These are phyloP conservation scores for Anarrhichthys ocellatus DNA, from an alignment of 2,113 vertebrate species.

Conservation along the genomic window DNA sequence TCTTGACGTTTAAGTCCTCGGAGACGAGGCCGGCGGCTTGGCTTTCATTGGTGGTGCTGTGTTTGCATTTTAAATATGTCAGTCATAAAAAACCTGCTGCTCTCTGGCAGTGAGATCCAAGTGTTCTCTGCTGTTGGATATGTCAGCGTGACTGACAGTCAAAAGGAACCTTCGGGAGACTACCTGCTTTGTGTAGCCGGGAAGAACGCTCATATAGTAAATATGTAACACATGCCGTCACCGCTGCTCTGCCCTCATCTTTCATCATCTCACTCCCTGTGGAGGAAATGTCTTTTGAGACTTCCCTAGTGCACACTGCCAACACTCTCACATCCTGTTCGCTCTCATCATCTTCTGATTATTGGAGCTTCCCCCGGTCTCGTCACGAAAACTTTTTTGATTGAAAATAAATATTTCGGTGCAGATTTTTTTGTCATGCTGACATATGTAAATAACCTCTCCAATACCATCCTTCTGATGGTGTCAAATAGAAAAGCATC, in stretches of 20 bases:
- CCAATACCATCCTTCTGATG: neutral
- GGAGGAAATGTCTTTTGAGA: constrained; percentile 20
- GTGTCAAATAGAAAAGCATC: neutral
- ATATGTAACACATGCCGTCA: constrained; percentile 8
- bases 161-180: constrained; percentile 11
- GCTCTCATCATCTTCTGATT: constrained; percentile 10
- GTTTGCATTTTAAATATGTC: constrained; percentile 1
- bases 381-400: neutral
- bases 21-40: neutral
- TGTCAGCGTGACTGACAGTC: constrained; percentile 47
- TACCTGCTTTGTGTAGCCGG: constrained; percentile 20
- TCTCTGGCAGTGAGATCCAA: constrained; percentile 8
- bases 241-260: constrained; percentile 6
- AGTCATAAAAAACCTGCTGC: neutral
- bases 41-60: too few relatives aligned
- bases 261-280: constrained; percentile 15
- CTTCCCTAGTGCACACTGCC: neutral
- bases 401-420: neutral
- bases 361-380: neutral
- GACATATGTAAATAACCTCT: constrained; percentile 7
- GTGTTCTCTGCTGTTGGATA: constrained; percentile 24
- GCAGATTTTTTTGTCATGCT: neutral
- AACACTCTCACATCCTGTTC: neutral
- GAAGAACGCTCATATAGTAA: constrained; percentile 15
- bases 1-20: neutral